phyloP scores from a whole-genome alignment of 2,888 invertebrate species.

The Lepidochitona cinerea region DNA sequence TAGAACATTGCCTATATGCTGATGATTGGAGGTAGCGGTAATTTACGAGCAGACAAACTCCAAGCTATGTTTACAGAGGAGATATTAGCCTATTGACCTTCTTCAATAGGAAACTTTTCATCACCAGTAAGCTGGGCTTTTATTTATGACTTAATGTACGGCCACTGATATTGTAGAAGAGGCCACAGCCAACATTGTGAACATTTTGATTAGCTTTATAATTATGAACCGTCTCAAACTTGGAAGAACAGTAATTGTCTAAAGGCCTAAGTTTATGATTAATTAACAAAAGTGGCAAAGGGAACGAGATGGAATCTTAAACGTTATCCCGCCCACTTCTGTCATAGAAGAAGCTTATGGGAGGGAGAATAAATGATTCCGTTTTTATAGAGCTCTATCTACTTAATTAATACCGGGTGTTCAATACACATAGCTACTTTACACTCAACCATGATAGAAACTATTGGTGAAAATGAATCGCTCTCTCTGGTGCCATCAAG shows the following conservation, averaged over 20 bases:
- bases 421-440: not conserved
- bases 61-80: not conserved
- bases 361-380: not conserved
- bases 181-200: too few species aligned
- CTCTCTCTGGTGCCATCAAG: conserved; percentile 1
- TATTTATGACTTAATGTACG: too few species aligned
- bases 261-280: too few species aligned
- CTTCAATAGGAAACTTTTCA: too few species aligned
- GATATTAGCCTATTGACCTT: conserved; percentile 3
- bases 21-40: not conserved
- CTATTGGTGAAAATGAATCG: not conserved
- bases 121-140: too few species aligned
- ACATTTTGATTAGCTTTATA: too few species aligned
- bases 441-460: not conserved
- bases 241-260: too few species aligned
- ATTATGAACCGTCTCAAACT: too few species aligned
- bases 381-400: not conserved
- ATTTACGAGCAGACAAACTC: conserved; percentile 4
- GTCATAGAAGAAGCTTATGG: not conserved
- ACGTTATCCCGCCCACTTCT: not conserved
- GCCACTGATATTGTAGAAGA: too few species aligned
- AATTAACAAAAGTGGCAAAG: not conserved
- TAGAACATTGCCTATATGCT: not conserved
- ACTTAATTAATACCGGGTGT: not conserved
- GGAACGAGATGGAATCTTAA: not conserved